These are phyloP conservation scores for Hydraecia micacea DNA, from an alignment of 2,888 invertebrate species.

Conservation along the genomic window DNA sequence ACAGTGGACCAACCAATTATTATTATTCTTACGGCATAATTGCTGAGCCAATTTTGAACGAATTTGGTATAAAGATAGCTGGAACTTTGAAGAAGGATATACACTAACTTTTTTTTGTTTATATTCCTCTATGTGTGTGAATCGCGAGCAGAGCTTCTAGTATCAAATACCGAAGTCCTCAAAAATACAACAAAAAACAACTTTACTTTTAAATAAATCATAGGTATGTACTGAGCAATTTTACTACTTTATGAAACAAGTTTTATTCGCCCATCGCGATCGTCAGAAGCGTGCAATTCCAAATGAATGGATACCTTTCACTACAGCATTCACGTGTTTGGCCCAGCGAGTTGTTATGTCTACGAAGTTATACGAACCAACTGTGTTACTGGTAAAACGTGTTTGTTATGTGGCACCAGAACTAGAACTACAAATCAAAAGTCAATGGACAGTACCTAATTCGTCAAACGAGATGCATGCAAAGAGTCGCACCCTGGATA, in stretches of 20 bases:
- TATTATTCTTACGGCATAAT: neutral
- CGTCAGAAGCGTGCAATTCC: slow-evolving; percentile 19
- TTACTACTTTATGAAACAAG: neutral
- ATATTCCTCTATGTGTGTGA: neutral
- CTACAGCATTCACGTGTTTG: slow-evolving; percentile 48
- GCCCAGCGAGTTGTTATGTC: slow-evolving; percentile 12
- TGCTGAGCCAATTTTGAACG: neutral
- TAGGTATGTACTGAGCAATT: neutral
- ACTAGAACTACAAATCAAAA: neutral
- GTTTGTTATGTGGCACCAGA: slow-evolving; percentile 23
- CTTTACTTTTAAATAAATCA: neutral
- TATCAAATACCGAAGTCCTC: neutral
- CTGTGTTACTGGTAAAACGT: slow-evolving; percentile 25
- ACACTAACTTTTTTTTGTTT: neutral
- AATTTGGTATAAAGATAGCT: neutral
- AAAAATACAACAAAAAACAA: neutral
- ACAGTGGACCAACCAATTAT: too few relatives aligned
- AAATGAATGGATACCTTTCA: slow-evolving; percentile 53
- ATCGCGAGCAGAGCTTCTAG: neutral
- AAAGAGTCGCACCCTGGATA: neutral
- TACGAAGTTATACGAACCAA: neutral
- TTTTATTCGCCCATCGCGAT: slow-evolving; percentile 8
- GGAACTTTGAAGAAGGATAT: neutral
- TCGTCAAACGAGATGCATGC: neutral
- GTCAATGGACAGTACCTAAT: neutral